Evolutionary conservation across 2,113 vertebrate species (phyloP).

Genomic region (Sinocyclocheilus rhinocerous): DNA sequence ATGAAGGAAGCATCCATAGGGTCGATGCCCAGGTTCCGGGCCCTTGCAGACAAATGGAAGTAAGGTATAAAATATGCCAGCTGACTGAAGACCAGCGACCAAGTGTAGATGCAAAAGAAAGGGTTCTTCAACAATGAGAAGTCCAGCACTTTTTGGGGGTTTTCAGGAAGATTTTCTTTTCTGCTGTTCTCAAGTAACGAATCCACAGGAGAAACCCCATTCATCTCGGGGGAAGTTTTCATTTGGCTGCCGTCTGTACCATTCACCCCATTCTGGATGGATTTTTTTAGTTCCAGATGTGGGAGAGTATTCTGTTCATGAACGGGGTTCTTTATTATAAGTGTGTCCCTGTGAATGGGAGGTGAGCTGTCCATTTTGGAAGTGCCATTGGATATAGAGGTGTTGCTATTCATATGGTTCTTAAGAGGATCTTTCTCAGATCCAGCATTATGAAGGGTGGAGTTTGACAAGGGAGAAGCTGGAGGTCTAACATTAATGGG

Average conservation of each 20-base stretch:
- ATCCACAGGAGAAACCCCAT: slow-evolving; percentile 61
- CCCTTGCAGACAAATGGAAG: slow-evolving; percentile 89
- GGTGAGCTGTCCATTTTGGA: slow-evolving; percentile 65
- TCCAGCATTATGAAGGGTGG: slow-evolving; percentile 65
- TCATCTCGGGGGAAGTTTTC: slow-evolving; percentile 62
- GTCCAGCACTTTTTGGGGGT: slow-evolving; percentile 75
- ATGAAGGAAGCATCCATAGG: slow-evolving; percentile 91
- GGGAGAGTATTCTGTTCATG: slow-evolving; percentile 52
- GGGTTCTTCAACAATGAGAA: slow-evolving; percentile 85
- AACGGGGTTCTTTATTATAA: slow-evolving; percentile 51
- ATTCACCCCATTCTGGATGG: slow-evolving; percentile 56
- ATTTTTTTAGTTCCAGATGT: slow-evolving; percentile 59
- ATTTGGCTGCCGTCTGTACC: slow-evolving; percentile 48
- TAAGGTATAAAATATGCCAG: slow-evolving; percentile 89
- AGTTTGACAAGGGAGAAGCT: slow-evolving; percentile 56
- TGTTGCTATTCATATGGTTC: slow-evolving; percentile 66
- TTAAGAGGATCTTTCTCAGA: slow-evolving; percentile 70
- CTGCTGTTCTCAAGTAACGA: slow-evolving; percentile 52
- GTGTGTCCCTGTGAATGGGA: slow-evolving; percentile 54
- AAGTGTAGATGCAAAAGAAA: slow-evolving; percentile 89
- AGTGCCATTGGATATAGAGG: slow-evolving; percentile 70
- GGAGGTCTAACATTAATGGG: slow-evolving; percentile 67
- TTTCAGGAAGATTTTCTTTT: slow-evolving; percentile 44
- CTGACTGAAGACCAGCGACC: slow-evolving; percentile 91
- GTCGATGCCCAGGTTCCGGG: slow-evolving; percentile 83